A percentile compares a stretch with the other conserved stretches of the same genome.
Evolutionary conservation across 2,888 invertebrate genomes (phyloP).

Genomic region (Erebia epiphron): DNA sequence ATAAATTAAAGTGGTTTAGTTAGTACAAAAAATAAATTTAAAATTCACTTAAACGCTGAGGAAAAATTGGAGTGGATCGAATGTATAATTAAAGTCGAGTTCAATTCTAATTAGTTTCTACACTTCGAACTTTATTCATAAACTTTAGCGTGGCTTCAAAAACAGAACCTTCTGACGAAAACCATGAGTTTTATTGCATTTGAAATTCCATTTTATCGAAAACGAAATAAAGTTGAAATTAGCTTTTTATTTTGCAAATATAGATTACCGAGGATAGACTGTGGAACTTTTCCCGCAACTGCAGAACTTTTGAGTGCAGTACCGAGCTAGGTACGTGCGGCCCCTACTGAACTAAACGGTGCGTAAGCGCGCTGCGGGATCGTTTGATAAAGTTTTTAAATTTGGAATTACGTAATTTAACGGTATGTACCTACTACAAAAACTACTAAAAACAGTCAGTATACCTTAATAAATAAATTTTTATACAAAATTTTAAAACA

Average conservation of each 20-base stretch:
- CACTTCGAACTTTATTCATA: slow-evolving; percentile 37
- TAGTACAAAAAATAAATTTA: neutral
- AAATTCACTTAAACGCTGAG: neutral
- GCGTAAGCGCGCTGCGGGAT: slow-evolving; percentile 46
- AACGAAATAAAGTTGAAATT: slow-evolving; percentile 36
- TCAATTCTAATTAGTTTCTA: slow-evolving; percentile 37
- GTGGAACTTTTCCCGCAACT: slow-evolving; percentile 40
- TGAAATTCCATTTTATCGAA: slow-evolving; percentile 23
- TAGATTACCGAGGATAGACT: slow-evolving; percentile 42
- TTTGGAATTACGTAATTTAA: slow-evolving; percentile 28
- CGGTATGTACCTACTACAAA: neutral
- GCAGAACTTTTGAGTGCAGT: slow-evolving; percentile 46
- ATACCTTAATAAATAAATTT: neutral
- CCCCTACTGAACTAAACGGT: slow-evolving; percentile 46
- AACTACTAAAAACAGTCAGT: too few relatives aligned
- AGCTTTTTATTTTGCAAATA: slow-evolving; percentile 30
- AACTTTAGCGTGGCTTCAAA: slow-evolving; percentile 40
- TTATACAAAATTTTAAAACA: too few relatives aligned
- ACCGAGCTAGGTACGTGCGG: slow-evolving; percentile 34
- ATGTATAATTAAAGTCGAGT: slow-evolving; percentile 25
- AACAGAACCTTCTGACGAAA: slow-evolving; percentile 23
- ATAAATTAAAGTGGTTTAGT: neutral
- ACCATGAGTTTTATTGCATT: slow-evolving; percentile 18
- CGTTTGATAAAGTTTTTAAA: slow-evolving; percentile 45
- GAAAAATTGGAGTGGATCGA: neutral